Conservation (phyloP, 2,113 vertebrate genomes). For the Hylia prasina region DNA sequence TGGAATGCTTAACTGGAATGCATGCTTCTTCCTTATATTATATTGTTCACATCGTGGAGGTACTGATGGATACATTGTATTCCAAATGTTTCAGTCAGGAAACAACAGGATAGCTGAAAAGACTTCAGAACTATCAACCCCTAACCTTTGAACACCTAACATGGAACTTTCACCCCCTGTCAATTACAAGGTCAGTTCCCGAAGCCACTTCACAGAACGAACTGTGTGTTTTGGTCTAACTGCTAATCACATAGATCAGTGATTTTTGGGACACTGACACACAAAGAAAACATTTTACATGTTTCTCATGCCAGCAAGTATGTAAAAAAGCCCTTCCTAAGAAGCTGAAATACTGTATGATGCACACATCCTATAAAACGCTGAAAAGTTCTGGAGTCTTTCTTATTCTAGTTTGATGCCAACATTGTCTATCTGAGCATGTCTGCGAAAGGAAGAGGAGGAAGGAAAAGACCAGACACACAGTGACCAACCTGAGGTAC, state of each 20-base stretch:
- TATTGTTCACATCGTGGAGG: not conserved
- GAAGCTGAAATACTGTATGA: not conserved
- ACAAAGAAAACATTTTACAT: not conserved
- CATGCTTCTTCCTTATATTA: not conserved
- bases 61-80: not conserved
- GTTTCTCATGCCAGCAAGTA: not conserved
- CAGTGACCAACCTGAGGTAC: constrained; percentile 79
- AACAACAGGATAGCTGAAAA: not conserved
- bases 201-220: not conserved
- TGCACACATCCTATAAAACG: not conserved
- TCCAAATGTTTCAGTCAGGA: not conserved
- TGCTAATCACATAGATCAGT: not conserved
- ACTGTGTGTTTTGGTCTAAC: not conserved
- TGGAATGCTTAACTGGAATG: not conserved
- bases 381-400: not conserved
- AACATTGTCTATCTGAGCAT: not conserved
- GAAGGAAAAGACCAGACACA: not conserved
- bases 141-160: not conserved
- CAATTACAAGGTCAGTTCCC: not conserved
- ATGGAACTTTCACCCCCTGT: not conserved
- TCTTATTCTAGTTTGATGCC: not conserved
- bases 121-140: not conserved
- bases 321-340: not conserved
- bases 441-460: not conserved
- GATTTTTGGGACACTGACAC: not conserved